Evolutionary conservation across 2,888 invertebrate species (phyloP).

Genomic region (Acrobasis suavella): DNA sequence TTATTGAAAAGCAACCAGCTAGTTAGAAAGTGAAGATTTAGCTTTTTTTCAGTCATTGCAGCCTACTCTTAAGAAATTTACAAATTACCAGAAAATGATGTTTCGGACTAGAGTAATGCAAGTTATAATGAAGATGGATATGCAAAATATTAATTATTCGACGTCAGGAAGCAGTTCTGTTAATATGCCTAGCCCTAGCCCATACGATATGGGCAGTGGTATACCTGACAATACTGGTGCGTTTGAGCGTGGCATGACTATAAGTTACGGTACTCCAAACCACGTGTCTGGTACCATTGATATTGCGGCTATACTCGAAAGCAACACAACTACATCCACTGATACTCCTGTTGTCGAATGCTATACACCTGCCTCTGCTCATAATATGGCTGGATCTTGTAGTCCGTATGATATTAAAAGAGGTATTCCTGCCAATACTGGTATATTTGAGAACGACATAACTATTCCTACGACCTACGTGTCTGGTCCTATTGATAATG

Average conservation of each 20-base stretch:
- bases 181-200: conserved; percentile 13
- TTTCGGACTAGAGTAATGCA: conserved; percentile 26
- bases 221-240: no score
- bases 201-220: conserved; percentile 7
- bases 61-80: conserved; percentile 26
- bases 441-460: conserved; percentile 20
- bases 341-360: conserved; percentile 6
- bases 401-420: conserved; percentile 11
- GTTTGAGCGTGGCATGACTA: no score
- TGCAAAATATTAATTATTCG: conserved; percentile 15
- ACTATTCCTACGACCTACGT: conserved; percentile 19
- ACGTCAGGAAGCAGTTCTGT: conserved; percentile 15
- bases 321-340: no score
- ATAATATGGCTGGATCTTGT: conserved; percentile 9
- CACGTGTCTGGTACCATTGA: no score
- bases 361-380: conserved; percentile 12
- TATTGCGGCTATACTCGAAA: no score
- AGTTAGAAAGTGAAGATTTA: conserved; percentile 29
- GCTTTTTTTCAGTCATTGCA: conserved; percentile 27
- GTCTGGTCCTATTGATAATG: conserved; percentile 24
- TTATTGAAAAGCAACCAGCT: conserved; percentile 26
- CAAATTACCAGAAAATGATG: conserved; percentile 26
- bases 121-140: conserved; percentile 19
- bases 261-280: background rate
- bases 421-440: conserved; percentile 20